These are phyloP conservation scores for Lerema accius DNA, from an alignment of 1,140 invertebrate genomes.

Conservation along the genomic window DNA sequence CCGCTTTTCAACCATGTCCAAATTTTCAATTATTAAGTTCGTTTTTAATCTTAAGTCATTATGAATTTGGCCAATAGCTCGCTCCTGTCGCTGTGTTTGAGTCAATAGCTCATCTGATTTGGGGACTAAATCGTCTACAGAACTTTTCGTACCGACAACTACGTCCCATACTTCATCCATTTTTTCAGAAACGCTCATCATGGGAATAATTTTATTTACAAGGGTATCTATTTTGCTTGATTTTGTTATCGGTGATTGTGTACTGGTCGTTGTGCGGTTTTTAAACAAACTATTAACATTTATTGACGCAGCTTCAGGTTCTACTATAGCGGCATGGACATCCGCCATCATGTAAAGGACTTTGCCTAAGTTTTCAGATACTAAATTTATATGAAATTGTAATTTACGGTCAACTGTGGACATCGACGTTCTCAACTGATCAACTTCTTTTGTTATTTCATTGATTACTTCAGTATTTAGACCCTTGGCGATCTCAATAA, in stretches of 20 bases:
- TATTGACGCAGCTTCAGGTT: conserved; percentile 83
- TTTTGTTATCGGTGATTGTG: conserved; percentile 82
- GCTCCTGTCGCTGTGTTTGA: conserved; percentile 93
- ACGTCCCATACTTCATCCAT: conserved; percentile 96
- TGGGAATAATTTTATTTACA: conserved; percentile 90
- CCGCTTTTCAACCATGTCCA: conserved; percentile 92
- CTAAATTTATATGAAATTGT: conserved; percentile 92
- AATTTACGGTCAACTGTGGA: conserved; percentile 91
- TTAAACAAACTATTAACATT: conserved; percentile 77
- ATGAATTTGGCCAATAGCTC: conserved; percentile 94
- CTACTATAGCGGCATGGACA: conserved; percentile 91
- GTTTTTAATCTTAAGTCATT: conserved; percentile 91
- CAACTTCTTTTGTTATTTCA: conserved; percentile 89
- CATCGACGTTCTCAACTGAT: conserved; percentile 88
- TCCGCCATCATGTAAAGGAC: conserved; percentile 90
- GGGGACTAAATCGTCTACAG: conserved; percentile 91
- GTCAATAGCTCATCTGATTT: conserved; percentile 93
- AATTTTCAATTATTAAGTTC: conserved; percentile 93
- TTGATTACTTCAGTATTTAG: conserved; percentile 90
- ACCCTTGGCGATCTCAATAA: conserved; percentile 90
- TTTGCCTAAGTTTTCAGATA: conserved; percentile 90
- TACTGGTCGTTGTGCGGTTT: conserved; percentile 80
- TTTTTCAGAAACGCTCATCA: conserved; percentile 92
- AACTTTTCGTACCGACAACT: conserved; percentile 92
- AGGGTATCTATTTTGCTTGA: conserved; percentile 90